These are phyloP conservation scores for Montifringilla adamsi DNA, from an alignment of 2,113 vertebrate species.

Conservation along the genomic window DNA sequence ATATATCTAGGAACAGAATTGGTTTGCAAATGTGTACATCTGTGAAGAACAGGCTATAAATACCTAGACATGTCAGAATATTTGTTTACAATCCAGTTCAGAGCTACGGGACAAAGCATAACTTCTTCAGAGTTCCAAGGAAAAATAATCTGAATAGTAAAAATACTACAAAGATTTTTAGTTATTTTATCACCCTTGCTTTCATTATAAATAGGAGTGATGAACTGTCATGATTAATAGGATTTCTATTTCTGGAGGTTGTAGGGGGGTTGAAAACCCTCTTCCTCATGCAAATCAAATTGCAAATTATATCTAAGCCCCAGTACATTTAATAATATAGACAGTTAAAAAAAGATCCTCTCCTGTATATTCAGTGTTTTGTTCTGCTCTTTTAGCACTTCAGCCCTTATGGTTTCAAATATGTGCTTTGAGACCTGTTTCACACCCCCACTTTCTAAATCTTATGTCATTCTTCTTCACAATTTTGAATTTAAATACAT, in stretches of 20 bases:
- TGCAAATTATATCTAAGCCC: neutral
- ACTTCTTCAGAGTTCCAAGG: neutral
- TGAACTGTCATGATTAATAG: neutral
- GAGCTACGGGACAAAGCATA: neutral
- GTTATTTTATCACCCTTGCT: neutral
- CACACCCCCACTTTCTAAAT: neutral
- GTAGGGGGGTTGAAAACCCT: neutral
- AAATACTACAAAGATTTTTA: neutral
- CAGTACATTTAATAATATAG: neutral
- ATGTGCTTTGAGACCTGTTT: constrained; percentile 15
- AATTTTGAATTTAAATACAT: neutral
- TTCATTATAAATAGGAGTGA: neutral
- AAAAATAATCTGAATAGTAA: neutral
- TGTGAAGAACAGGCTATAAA: neutral
- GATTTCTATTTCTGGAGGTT: constrained; percentile 18
- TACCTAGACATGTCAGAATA: neutral
- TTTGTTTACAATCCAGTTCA: neutral
- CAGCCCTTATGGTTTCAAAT: neutral
- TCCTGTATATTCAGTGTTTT: neutral
- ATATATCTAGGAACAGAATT: neutral
- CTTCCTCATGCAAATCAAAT: constrained; percentile 3
- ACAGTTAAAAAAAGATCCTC: constrained; percentile 12
- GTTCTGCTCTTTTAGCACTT: neutral
- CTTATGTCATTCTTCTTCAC: neutral
- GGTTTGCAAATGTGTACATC: neutral